These are phyloP conservation scores for Virgularia gustaviana DNA, from an alignment of 92 coral and sea anemone species.

Conservation along the genomic window DNA sequence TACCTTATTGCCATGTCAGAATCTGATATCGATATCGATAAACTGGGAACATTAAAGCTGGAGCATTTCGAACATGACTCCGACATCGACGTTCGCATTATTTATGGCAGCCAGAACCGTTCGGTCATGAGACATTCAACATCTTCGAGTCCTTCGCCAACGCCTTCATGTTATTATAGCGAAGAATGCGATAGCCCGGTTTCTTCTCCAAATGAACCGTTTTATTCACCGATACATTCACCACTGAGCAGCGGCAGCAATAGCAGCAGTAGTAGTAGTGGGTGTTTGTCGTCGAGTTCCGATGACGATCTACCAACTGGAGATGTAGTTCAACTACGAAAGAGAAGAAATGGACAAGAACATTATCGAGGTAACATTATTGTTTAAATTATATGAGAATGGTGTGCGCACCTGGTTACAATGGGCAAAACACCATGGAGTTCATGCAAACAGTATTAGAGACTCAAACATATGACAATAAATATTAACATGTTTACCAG, in stretches of 20 bases:
- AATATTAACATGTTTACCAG: no score
- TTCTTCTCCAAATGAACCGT: neutral
- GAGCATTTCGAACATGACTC: constrained; percentile 2
- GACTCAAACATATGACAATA: no score
- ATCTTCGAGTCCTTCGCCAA: constrained; percentile 1
- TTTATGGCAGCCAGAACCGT: neutral
- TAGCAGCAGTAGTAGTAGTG: no score
- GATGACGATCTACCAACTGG: neutral
- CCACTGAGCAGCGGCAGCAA: neutral
- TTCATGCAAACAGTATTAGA: no score
- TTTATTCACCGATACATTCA: neutral
- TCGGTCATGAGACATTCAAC: neutral
- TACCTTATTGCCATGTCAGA: neutral
- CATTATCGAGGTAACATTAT: no score
- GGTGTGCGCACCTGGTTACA: no score
- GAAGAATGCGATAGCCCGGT: constrained; percentile 7
- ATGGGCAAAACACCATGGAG: no score
- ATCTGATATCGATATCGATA: constrained; percentile 10
- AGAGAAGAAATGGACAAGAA: neutral
- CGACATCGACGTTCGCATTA: neutral
- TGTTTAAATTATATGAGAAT: no score
- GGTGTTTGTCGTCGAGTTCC: neutral
- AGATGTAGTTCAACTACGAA: neutral
- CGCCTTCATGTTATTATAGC: constrained; percentile 1
- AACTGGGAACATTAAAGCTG: constrained; percentile 4